phyloP scores from a whole-genome alignment of 2,888 invertebrate genomes.

The Synanthedon formicaeformis region DNA sequence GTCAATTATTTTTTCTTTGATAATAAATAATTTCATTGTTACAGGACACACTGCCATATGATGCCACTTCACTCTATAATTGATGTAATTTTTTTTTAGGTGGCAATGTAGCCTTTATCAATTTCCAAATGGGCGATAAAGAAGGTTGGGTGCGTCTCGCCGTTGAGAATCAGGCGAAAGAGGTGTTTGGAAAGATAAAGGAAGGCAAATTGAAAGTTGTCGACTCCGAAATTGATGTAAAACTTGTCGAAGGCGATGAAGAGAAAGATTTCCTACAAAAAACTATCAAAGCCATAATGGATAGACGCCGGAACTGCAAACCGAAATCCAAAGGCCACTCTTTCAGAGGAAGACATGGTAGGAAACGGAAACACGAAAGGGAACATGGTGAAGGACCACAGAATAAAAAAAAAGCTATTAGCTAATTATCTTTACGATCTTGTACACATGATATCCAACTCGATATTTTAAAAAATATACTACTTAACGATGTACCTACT shows the following conservation, averaged over 20 bases:
- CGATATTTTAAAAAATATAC: too few relatives aligned
- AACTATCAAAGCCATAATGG: slow-evolving; percentile 72
- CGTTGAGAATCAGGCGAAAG: slow-evolving; percentile 77
- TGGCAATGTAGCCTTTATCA: slow-evolving; percentile 78
- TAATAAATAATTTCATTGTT: not conserved
- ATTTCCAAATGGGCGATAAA: slow-evolving; percentile 79
- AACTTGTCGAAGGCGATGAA: slow-evolving; percentile 77
- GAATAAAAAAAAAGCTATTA: slow-evolving; percentile 31
- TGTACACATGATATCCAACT: too few relatives aligned
- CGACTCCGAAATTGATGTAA: slow-evolving; percentile 64
- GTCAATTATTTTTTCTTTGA: too few relatives aligned
- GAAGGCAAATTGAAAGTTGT: slow-evolving; percentile 72
- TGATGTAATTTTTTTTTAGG: slow-evolving; percentile 24
- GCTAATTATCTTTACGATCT: slow-evolving; percentile 19
- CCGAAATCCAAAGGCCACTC: slow-evolving; percentile 37
- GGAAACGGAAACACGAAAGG: slow-evolving; percentile 35
- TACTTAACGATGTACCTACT: too few relatives aligned
- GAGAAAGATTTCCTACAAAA: slow-evolving; percentile 76
- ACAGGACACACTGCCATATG: not conserved
- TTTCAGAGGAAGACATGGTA: slow-evolving; percentile 35
- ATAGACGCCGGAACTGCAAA: slow-evolving; percentile 63
- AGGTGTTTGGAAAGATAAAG: slow-evolving; percentile 72
- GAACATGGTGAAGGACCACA: slow-evolving; percentile 30
- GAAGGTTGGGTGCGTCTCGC: slow-evolving; percentile 80
- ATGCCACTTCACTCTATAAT: not conserved